phyloP scores from a whole-genome alignment of 2,888 invertebrate genomes.

The Cerastis leucographa region DNA sequence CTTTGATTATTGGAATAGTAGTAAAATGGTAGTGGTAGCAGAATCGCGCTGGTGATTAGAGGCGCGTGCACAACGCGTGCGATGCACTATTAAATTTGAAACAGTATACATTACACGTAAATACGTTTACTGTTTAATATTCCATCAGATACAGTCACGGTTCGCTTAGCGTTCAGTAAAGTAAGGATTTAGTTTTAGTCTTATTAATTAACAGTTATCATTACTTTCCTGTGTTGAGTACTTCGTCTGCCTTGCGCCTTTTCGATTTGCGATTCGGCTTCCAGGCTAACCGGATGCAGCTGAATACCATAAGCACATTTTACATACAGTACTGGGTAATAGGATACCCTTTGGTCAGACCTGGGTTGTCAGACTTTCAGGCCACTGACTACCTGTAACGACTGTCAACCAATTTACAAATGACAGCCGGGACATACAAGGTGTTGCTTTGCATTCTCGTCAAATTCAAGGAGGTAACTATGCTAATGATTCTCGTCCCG shows the following conservation, averaged over 20 bases:
- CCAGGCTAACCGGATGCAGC: not conserved
- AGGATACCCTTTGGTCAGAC: not conserved
- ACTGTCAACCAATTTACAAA: not conserved
- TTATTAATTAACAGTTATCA: slow-evolving; percentile 42
- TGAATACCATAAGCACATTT: not conserved
- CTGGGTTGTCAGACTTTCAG: not conserved
- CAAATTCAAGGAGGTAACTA: no score
- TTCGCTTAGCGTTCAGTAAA: slow-evolving; percentile 51
- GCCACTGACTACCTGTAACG: not conserved
- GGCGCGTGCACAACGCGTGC: slow-evolving; percentile 86
- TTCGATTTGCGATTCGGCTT: no score
- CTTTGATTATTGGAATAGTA: slow-evolving; percentile 29
- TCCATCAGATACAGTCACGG: slow-evolving; percentile 69
- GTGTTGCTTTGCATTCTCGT: no score
- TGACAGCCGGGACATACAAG: not conserved
- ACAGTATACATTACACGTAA: slow-evolving; percentile 77
- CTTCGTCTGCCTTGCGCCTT: not conserved
- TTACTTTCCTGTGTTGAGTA: slow-evolving; percentile 22
- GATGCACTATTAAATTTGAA: slow-evolving; percentile 84
- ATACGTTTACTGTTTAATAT: slow-evolving; percentile 75
- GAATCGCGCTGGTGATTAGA: slow-evolving; percentile 84
- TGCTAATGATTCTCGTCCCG: no score
- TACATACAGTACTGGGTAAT: not conserved
- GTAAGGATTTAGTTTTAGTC: slow-evolving; percentile 39
- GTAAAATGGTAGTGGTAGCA: slow-evolving; percentile 63